These are phyloP conservation scores for Chaunax sp. DNA, from an alignment of 2,797 vertebrate genomes.

Conservation along the genomic window DNA sequence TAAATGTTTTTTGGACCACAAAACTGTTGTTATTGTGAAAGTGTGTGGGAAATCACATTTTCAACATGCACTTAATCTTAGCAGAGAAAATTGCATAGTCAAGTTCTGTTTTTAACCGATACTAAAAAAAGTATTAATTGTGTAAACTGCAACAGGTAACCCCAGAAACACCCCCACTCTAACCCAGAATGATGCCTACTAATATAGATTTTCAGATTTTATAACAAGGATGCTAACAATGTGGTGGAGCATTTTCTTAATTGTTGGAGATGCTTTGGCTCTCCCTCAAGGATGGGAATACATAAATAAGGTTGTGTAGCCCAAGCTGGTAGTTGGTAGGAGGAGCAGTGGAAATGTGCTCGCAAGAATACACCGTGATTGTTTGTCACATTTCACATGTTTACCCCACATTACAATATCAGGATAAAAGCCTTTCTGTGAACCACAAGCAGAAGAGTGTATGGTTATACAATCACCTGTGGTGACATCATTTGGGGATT, in stretches of 20 bases:
- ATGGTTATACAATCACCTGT: constrained; percentile 55
- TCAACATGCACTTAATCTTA: not conserved
- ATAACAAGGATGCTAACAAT: not conserved
- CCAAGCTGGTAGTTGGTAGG: too few relatives aligned
- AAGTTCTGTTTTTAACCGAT: constrained; percentile 3
- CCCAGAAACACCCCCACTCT: not conserved
- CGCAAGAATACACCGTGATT: not conserved
- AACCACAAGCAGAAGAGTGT: not conserved
- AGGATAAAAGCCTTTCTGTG: not conserved
- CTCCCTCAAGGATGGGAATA: not conserved
- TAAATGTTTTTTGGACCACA: not conserved
- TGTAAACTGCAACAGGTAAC: not conserved
- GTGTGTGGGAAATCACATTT: not conserved
- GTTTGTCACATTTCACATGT: not conserved
- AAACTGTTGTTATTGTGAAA: not conserved
- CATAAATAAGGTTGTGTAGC: too few relatives aligned
- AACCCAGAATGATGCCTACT: not conserved
- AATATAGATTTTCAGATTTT: not conserved
- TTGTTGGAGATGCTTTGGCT: constrained; percentile 1
- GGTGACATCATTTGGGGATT: constrained; percentile 44
- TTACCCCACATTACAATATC: too few relatives aligned
- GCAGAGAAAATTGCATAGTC: not conserved
- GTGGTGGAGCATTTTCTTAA: not conserved
- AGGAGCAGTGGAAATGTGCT: not conserved
- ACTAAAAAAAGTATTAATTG: not conserved